Percentiles rank a stretch among this genome's conserved stretches.
Conservation (phyloP, 1,140 invertebrate species). For the Papilio aristodemus region DNA sequence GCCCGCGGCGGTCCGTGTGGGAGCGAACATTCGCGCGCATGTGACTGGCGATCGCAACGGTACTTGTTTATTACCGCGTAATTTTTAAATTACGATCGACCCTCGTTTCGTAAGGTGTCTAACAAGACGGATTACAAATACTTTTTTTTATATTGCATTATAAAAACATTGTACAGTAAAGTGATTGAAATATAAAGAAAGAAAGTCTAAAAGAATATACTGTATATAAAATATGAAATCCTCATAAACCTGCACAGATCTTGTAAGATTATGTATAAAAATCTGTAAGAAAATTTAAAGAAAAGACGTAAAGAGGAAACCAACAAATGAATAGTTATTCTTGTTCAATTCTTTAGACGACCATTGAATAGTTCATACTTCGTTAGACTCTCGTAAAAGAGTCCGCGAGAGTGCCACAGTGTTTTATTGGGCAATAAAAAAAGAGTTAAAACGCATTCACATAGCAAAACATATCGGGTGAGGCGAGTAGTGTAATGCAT, state of each 20-base stretch:
- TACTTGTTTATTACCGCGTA: slow-evolving; percentile 41
- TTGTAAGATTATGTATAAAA: not conserved
- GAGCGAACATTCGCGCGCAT: slow-evolving; percentile 32
- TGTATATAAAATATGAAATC: too few species aligned
- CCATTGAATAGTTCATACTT: slow-evolving; percentile 43
- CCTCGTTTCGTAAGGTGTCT: slow-evolving; percentile 17
- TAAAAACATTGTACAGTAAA: not conserved
- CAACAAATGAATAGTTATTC: not conserved
- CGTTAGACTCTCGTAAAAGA: slow-evolving; percentile 50
- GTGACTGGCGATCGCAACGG: slow-evolving; percentile 32
- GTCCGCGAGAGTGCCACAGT: slow-evolving; percentile 44
- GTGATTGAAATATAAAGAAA: not conserved
- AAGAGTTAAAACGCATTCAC: slow-evolving; percentile 40
- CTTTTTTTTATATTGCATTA: not conserved
- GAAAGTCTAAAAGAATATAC: too few species aligned
- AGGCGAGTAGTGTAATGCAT: not conserved
- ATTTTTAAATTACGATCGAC: slow-evolving; percentile 38
- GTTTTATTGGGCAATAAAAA: slow-evolving; percentile 51
- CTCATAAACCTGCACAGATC: not conserved
- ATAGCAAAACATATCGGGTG: slow-evolving; percentile 18
- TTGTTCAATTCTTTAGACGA: slow-evolving; percentile 4
- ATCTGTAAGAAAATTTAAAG: not conserved
- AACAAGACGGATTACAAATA: slow-evolving; percentile 1
- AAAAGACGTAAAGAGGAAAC: not conserved
- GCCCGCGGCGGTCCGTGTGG: slow-evolving; percentile 30